Percentiles rank a stretch among this genome's conserved stretches.
phyloP scores from a whole-genome alignment of 2,888 invertebrate species.

The Sphecodes monilicornis region DNA sequence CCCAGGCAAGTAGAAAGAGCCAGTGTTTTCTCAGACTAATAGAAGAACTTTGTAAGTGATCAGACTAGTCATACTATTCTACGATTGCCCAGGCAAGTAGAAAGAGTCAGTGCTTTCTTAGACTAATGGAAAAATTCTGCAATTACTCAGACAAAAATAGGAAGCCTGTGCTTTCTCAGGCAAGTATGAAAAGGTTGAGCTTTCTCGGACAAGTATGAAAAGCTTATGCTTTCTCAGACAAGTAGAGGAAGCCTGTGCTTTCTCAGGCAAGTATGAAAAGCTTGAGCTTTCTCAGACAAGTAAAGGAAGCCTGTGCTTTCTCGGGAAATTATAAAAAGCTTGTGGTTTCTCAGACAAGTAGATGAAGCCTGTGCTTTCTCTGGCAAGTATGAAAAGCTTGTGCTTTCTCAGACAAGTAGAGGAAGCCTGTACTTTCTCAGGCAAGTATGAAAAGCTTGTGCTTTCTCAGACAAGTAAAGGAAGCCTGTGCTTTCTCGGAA shows the following conservation, averaged over 20 bases:
- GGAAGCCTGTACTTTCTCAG: not conserved
- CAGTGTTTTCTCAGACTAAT: not conserved
- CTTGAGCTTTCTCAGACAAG: no score
- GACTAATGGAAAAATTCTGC: no score
- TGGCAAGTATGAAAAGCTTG: not conserved
- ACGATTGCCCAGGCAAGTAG: not conserved
- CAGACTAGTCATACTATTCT: not conserved
- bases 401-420: not conserved
- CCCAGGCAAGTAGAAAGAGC: no score
- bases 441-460: not conserved
- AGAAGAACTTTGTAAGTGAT: not conserved
- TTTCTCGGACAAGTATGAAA: not conserved
- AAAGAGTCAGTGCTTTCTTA: no score
- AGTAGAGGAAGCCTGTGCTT: not conserved
- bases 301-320: no score
- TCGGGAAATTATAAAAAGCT: no score
- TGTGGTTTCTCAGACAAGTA: not conserved
- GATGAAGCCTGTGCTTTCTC: no score
- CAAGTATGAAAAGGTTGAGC: no score
- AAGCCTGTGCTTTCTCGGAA: not conserved
- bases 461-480: not conserved
- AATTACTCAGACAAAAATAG: no score
- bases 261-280: no score
- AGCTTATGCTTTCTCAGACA: no score
- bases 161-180: no score